Evolutionary conservation across 2,113 vertebrate genomes (phyloP).

Genomic region (Galbula dea): DNA sequence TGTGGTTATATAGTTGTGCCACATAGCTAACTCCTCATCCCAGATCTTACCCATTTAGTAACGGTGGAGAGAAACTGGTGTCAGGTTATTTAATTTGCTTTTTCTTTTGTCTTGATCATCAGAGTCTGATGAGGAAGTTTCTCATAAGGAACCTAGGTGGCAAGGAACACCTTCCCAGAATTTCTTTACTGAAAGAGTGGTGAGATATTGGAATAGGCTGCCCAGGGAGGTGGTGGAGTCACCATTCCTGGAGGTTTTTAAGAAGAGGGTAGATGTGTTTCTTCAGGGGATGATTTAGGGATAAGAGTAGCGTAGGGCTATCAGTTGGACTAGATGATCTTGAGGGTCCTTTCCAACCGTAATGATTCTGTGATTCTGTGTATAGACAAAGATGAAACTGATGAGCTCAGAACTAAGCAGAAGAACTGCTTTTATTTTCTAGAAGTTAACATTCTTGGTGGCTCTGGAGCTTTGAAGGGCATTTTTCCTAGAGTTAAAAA

Average conservation of each 20-base stretch:
- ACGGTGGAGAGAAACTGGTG: neutral
- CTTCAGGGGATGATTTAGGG: no score
- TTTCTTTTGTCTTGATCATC: neutral
- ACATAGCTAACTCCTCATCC: neutral
- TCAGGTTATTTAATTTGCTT: neutral
- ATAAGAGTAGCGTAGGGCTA: no score
- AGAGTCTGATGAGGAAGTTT: neutral
- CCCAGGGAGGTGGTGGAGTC: no score
- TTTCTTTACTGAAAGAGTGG: no score
- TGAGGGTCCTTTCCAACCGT: no score
- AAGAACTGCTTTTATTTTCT: neutral
- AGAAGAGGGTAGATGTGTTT: no score
- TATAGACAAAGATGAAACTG: neutral
- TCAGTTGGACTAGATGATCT: no score
- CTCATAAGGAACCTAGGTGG: neutral
- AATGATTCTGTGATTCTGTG: no score
- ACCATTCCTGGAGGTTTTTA: no score
- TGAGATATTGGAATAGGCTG: no score
- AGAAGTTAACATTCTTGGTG: neutral
- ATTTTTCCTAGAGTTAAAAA: neutral
- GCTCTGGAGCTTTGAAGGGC: neutral
- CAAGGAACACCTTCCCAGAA: neutral
- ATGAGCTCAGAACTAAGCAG: neutral
- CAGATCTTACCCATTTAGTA: neutral
- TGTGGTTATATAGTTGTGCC: neutral